phyloP scores from a whole-genome alignment of 2,888 invertebrate species.

The Aethes cnicana region DNA sequence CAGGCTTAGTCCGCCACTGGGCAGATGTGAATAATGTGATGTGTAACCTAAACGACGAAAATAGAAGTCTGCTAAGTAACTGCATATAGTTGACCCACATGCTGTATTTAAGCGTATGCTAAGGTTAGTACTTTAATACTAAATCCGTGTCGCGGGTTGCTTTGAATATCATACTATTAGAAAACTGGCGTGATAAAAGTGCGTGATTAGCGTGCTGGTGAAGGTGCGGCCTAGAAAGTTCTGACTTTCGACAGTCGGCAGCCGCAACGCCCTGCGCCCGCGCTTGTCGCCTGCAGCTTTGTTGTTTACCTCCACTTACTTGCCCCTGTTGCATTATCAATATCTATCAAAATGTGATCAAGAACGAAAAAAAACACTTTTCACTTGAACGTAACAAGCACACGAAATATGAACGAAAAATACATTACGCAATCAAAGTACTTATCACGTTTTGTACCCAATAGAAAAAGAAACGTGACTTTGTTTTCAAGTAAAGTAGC shows the following conservation, averaged over 20 bases:
- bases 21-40: slow-evolving; percentile 26
- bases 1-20: no score
- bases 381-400: not conserved
- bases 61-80: slow-evolving; percentile 9
- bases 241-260: slow-evolving; percentile 65
- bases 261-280: slow-evolving; percentile 36
- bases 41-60: slow-evolving; percentile 14
- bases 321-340: not conserved
- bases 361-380: no score
- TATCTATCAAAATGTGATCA: no score
- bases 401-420: slow-evolving; percentile 10
- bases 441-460: slow-evolving; percentile 24
- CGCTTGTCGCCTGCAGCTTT: slow-evolving; percentile 7
- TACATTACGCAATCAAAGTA: slow-evolving; percentile 12
- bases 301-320: no score
- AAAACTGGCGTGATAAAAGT: slow-evolving; percentile 65
- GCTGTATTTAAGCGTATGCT: not conserved
- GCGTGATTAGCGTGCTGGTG: slow-evolving; percentile 69
- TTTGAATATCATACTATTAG: slow-evolving; percentile 46
- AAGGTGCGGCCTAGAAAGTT: slow-evolving; percentile 73
- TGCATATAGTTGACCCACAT: slow-evolving; percentile 20
- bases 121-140: slow-evolving; percentile 6
- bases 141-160: slow-evolving; percentile 13
- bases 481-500: slow-evolving; percentile 13
- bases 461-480: slow-evolving; percentile 23